Evolutionary conservation across 1,140 invertebrate genomes (phyloP).

Genomic region (Agrypnia vestita): DNA sequence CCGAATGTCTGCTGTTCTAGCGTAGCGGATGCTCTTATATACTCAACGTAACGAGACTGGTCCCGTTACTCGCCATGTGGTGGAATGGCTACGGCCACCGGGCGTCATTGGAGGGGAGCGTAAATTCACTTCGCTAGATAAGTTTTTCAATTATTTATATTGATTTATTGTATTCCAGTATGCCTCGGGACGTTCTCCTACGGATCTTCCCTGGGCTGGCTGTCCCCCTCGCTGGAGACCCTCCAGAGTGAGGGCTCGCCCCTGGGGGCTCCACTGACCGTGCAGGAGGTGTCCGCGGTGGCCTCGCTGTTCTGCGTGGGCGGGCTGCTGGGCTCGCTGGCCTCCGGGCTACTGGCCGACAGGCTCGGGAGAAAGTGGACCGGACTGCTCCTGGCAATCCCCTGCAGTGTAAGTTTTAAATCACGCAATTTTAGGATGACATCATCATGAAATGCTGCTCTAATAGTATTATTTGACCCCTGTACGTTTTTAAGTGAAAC

Average conservation of each 20-base stretch:
- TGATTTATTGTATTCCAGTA: conserved; percentile 62
- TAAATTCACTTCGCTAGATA: too few relatives aligned
- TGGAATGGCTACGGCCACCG: too few relatives aligned
- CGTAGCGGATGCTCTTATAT: too few relatives aligned
- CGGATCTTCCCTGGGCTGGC: conserved; percentile 65
- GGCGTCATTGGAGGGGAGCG: too few relatives aligned
- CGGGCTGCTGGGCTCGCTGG: conserved; percentile 69
- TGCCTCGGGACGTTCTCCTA: conserved; percentile 62
- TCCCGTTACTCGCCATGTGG: too few relatives aligned
- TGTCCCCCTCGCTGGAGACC: conserved; percentile 63
- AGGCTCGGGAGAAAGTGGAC: conserved; percentile 72
- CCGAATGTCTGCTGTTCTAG: too few relatives aligned
- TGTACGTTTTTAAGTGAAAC: too few relatives aligned
- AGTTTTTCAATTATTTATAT: too few relatives aligned
- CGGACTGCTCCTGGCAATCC: conserved; percentile 24
- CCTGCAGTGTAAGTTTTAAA: conserved; percentile 44
- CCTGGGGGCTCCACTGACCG: conserved; percentile 59
- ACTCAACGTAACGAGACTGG: too few relatives aligned
- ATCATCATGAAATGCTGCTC: too few relatives aligned
- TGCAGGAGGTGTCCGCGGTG: conserved; percentile 72
- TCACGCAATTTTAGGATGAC: too few relatives aligned
- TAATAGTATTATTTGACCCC: too few relatives aligned
- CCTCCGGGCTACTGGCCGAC: conserved; percentile 74
- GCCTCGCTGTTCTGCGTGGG: conserved; percentile 63
- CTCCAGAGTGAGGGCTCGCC: conserved; percentile 62